Evolutionary conservation across 1,140 invertebrate genomes (phyloP).

Genomic region (Scaptomyza hsui): DNA sequence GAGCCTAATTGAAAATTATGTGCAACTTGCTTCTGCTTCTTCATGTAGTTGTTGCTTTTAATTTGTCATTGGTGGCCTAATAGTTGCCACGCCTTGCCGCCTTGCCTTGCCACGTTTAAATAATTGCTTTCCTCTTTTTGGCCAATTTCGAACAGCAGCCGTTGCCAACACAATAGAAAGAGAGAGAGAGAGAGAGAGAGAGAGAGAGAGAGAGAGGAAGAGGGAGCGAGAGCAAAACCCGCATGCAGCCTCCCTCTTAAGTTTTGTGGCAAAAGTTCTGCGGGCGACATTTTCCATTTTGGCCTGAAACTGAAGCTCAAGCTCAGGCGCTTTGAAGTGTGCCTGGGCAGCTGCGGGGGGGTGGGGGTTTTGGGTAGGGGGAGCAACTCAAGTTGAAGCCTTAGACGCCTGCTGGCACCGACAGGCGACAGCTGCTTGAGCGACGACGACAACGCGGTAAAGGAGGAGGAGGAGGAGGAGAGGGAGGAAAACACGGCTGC

Average conservation of each 20-base stretch:
- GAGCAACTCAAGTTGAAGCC: constrained; percentile 40
- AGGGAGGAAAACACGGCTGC: constrained; percentile 41
- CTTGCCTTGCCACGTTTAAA: constrained; percentile 56
- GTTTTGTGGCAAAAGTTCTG: constrained; percentile 79
- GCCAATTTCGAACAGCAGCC: constrained; percentile 76
- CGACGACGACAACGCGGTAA: constrained; percentile 59
- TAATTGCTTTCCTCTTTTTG: constrained; percentile 78
- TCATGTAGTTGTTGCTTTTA: constrained; percentile 49
- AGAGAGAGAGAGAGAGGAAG: too few species aligned
- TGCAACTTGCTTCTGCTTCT: constrained; percentile 34
- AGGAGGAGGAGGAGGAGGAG: constrained; percentile 61
- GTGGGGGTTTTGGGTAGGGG: not conserved
- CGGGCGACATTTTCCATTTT: constrained; percentile 81
- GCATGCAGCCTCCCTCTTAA: constrained; percentile 41
- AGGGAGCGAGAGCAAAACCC: too few species aligned
- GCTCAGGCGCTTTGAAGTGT: constrained; percentile 73
- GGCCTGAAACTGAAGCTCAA: constrained; percentile 65
- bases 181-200: too few species aligned
- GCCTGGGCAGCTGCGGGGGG: constrained; percentile 12
- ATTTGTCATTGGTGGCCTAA: constrained; percentile 66
- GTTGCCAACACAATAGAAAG: constrained; percentile 29
- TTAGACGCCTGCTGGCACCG: constrained; percentile 60
- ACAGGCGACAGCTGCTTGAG: constrained; percentile 80
- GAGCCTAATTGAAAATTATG: constrained; percentile 77
- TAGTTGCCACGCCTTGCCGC: constrained; percentile 40